A percentile compares a stretch with the other conserved stretches of the same genome.
Conservation (phyloP, 2,113 vertebrate species). For the Smithornis capensis region DNA sequence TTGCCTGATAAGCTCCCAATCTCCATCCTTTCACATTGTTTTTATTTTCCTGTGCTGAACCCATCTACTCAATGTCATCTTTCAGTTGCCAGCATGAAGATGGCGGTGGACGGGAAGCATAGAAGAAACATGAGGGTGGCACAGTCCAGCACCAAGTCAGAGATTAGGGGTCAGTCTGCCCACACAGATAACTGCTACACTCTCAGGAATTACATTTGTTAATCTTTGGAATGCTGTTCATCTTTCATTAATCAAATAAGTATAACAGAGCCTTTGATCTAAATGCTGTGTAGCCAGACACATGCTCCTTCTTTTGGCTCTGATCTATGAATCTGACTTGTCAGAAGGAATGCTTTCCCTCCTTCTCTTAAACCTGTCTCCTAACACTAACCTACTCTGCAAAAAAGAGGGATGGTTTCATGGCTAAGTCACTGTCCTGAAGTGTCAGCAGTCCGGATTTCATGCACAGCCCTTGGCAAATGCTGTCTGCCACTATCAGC, state of each 20-base stretch:
- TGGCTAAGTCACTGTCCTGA: neutral
- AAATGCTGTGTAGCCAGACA: neutral
- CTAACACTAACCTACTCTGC: neutral
- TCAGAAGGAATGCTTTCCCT: neutral
- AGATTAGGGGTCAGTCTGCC: conserved; percentile 48
- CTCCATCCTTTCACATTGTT: conserved; percentile 73
- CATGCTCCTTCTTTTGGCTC: conserved; percentile 1
- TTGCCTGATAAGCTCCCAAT: conserved; percentile 71
- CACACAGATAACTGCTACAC: conserved; percentile 3
- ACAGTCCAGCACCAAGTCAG: neutral
- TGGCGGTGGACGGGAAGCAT: neutral
- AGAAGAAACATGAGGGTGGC: neutral
- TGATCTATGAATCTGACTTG: conserved; percentile 14
- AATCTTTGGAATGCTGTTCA: conserved; percentile 54
- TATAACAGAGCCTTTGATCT: conserved; percentile 5
- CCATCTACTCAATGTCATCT: conserved; percentile 64
- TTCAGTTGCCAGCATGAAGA: neutral
- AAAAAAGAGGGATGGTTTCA: neutral
- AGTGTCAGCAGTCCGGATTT: neutral
- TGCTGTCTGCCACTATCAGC: neutral
- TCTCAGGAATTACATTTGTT: conserved; percentile 51
- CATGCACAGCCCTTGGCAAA: neutral
- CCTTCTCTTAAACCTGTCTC: neutral
- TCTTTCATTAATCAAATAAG: conserved; percentile 39
- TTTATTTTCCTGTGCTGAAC: conserved; percentile 66